These are phyloP conservation scores for Cheilosia urbana DNA, from an alignment of 2,888 invertebrate species.

Conservation along the genomic window DNA sequence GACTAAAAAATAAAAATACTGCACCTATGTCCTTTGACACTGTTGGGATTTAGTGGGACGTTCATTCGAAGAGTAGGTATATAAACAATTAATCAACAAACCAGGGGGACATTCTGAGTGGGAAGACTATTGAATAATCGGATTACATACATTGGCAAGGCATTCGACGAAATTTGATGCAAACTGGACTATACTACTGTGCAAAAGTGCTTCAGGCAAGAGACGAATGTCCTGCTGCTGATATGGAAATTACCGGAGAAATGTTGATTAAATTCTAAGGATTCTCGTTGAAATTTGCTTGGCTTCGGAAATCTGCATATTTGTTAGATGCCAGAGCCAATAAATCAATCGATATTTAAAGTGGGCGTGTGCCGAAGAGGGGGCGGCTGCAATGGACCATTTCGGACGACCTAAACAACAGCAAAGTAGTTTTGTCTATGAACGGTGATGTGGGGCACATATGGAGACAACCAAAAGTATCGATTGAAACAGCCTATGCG, in stretches of 20 bases:
- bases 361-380: not conserved
- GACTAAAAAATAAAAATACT: not conserved
- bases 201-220: not conserved
- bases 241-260: constrained; percentile 49
- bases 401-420: not conserved
- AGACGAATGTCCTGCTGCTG: constrained; percentile 52
- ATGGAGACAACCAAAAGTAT: not conserved
- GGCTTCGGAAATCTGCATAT: constrained; percentile 38
- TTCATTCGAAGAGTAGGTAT: constrained; percentile 21
- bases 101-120: not conserved
- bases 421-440: not conserved
- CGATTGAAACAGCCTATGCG: not conserved
- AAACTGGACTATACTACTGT: not conserved
- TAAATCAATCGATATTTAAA: constrained; percentile 37
- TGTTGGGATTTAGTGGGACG: constrained; percentile 28
- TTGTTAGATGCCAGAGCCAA: constrained; percentile 9
- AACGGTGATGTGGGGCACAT: not conserved
- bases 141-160: constrained; percentile 45
- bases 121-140: constrained; percentile 33
- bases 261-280: constrained; percentile 49
- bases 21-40: constrained; percentile 1
- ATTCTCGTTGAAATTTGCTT: constrained; percentile 21
- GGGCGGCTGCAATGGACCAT: not conserved
- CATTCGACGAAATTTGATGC: constrained; percentile 46
- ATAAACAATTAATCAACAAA: constrained; percentile 67